Percentiles rank a stretch among this genome's conserved stretches.
These are phyloP conservation scores for Orientallactaga sibirica DNA, from an alignment of 2,797 vertebrate species.

Conservation along the genomic window DNA sequence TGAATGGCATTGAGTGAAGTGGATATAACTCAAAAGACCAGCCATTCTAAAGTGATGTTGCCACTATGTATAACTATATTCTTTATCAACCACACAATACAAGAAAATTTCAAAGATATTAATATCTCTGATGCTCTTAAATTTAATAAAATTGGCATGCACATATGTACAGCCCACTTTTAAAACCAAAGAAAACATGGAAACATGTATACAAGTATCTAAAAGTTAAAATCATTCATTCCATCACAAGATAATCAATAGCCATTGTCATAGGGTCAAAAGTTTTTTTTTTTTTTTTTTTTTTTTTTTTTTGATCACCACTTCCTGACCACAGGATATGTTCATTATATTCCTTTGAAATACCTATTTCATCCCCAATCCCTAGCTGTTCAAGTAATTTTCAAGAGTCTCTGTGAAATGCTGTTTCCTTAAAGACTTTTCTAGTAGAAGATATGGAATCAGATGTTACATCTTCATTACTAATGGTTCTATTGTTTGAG, in stretches of 20 bases:
- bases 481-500: slow-evolving; percentile 68
- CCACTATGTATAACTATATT: not conserved
- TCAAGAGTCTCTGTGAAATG: slow-evolving; percentile 67
- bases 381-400: slow-evolving; percentile 68
- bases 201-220: slow-evolving; percentile 56
- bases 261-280: slow-evolving; percentile 68
- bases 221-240: slow-evolving; percentile 62
- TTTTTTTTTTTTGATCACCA: slow-evolving; percentile 75
- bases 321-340: slow-evolving; percentile 61
- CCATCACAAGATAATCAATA: slow-evolving; percentile 78
- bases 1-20: slow-evolving; percentile 17
- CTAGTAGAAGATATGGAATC: slow-evolving; percentile 65
- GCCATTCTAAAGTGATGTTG: not conserved
- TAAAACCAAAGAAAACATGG: slow-evolving; percentile 6
- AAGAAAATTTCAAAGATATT: slow-evolving; percentile 34
- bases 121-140: slow-evolving; percentile 24
- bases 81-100: slow-evolving; percentile 24
- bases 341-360: slow-evolving; percentile 73
- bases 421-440: slow-evolving; percentile 67
- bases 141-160: slow-evolving; percentile 46
- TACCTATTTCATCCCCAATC: slow-evolving; percentile 71
- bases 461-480: slow-evolving; percentile 35
- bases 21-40: not conserved
- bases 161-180: not conserved
- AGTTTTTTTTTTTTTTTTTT: slow-evolving; percentile 72